Evolutionary conservation across 2,888 invertebrate genomes (phyloP).

Genomic region (Drosophila acutilabella): DNA sequence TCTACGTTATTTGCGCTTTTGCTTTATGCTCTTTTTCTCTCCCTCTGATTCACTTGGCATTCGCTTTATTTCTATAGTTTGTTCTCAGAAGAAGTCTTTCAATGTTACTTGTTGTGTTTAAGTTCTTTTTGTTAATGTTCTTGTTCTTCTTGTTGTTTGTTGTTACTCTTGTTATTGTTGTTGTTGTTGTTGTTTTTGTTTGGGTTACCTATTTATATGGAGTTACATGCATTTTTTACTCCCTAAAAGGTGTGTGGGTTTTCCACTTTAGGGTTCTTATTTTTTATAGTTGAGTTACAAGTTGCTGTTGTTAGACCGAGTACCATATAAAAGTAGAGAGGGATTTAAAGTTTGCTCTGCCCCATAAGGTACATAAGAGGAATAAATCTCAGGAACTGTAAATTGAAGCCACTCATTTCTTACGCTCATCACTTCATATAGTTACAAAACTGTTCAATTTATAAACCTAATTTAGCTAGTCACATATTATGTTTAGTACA

Average conservation of each 20-base stretch:
- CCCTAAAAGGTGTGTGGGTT: conserved; percentile 5
- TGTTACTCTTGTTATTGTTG: neutral
- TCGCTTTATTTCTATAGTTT: conserved; percentile 40
- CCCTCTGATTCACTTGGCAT: conserved; percentile 22
- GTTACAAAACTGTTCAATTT: no score
- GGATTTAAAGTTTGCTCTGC: no score
- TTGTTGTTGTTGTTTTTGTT: conserved; percentile 5
- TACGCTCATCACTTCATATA: no score
- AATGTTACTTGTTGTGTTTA: conserved; percentile 33
- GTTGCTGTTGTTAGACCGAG: neutral
- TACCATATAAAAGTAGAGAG: no score
- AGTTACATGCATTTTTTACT: conserved; percentile 19
- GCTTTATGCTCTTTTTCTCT: neutral
- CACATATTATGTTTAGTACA: no score
- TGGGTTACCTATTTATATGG: conserved; percentile 12
- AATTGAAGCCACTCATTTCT: no score
- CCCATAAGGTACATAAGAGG: no score
- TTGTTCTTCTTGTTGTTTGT: neutral
- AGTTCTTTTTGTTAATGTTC: conserved; percentile 1
- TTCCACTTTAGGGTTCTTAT: conserved; percentile 7
- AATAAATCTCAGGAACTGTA: no score
- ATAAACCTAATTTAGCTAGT: no score
- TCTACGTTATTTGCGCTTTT: neutral
- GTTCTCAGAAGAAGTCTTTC: conserved; percentile 34
- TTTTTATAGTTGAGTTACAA: conserved; percentile 8